phyloP scores from a whole-genome alignment of 2,888 invertebrate genomes.

The Sinhomidia bicolor region DNA sequence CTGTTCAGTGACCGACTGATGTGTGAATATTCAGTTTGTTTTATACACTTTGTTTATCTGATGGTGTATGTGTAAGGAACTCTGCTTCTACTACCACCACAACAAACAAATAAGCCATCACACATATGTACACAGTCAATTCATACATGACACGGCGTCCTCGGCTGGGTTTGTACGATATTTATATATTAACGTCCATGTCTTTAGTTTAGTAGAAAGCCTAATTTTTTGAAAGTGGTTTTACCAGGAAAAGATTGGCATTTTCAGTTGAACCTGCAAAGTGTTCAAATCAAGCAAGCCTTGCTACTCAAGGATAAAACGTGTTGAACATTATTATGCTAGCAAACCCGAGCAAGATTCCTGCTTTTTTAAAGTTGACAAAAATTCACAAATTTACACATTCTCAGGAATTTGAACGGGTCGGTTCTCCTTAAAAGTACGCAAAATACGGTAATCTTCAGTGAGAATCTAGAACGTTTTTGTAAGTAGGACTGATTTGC shows the following conservation, averaged over 20 bases:
- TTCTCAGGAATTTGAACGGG: neutral
- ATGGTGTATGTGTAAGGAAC: neutral
- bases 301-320: neutral
- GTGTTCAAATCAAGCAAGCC: slow-evolving; percentile 3
- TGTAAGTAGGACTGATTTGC: slow-evolving; percentile 3
- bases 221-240: slow-evolving; percentile 24
- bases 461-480: slow-evolving; percentile 1
- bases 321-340: neutral
- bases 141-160: neutral
- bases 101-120: neutral
- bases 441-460: neutral
- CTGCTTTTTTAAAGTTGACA: slow-evolving; percentile 17
- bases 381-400: neutral
- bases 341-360: neutral
- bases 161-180: neutral
- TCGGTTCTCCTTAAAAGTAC: slow-evolving; percentile 31
- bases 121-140: neutral
- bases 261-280: slow-evolving; percentile 20
- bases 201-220: neutral
- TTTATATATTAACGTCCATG: neutral
- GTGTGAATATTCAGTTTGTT: neutral
- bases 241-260: slow-evolving; percentile 33
- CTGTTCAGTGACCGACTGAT: slow-evolving; percentile 32
- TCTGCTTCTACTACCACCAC: too few species aligned
- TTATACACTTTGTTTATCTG: neutral